Conservation (phyloP, 1,140 invertebrate species). For the Leucophenga varia region DNA sequence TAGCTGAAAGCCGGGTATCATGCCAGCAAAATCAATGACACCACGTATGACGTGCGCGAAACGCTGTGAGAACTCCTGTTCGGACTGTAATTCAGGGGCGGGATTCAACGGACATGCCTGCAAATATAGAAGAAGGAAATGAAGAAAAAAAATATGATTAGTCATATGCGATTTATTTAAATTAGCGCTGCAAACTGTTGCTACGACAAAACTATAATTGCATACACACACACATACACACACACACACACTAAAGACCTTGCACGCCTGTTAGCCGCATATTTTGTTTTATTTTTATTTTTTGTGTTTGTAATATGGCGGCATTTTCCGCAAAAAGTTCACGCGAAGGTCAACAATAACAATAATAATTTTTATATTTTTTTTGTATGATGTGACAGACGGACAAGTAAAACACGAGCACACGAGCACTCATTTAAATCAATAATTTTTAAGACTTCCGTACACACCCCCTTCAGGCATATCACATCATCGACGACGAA, state of each 20-base stretch:
- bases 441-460: conserved; percentile 44
- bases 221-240: background rate
- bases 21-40: conserved; percentile 96
- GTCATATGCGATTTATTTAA: background rate
- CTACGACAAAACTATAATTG: background rate
- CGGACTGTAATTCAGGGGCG: conserved; percentile 84
- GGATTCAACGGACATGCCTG: conserved; percentile 95
- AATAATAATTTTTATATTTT: no score
- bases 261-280: background rate
- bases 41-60: conserved; percentile 95
- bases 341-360: conserved; percentile 39
- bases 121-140: conserved; percentile 60
- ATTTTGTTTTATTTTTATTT: background rate
- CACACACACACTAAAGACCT: conserved; percentile 2
- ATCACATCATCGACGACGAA: no score
- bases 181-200: background rate
- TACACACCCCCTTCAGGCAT: conserved; percentile 21
- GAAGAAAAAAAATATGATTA: background rate
- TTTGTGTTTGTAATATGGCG: conserved; percentile 15
- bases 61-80: conserved; percentile 89
- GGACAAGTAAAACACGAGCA: background rate
- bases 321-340: conserved; percentile 16
- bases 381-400: no score
- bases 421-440: conserved; percentile 29
- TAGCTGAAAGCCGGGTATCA: conserved; percentile 93